phyloP scores from a whole-genome alignment of 2,888 invertebrate species.

The Hirtodrosophila trivittata region DNA sequence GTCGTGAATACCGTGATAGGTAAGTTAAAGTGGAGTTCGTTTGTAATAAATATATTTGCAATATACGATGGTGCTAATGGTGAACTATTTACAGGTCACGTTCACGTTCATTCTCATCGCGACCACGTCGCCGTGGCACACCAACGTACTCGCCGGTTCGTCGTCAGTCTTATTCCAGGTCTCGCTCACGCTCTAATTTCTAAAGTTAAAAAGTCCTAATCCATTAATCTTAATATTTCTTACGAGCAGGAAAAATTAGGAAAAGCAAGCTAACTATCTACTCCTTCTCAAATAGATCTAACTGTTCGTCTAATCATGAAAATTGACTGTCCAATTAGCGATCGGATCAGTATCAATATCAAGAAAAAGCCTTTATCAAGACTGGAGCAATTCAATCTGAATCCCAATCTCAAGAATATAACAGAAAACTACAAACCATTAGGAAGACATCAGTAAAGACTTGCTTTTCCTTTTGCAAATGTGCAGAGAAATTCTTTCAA shows the following conservation, averaged over 20 bases:
- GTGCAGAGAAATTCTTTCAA: slow-evolving; percentile 42
- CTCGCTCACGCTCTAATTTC: slow-evolving; percentile 87
- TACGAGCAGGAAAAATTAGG: slow-evolving; percentile 71
- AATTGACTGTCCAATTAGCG: slow-evolving; percentile 17
- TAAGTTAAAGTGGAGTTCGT: too few relatives aligned
- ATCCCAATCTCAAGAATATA: slow-evolving; percentile 20
- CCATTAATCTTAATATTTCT: slow-evolving; percentile 74
- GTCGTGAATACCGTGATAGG: slow-evolving; percentile 87
- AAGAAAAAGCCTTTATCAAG: slow-evolving; percentile 24
- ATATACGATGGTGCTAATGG: background rate
- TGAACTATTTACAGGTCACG: slow-evolving; percentile 84
- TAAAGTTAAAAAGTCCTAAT: slow-evolving; percentile 66
- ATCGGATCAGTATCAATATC: slow-evolving; percentile 25
- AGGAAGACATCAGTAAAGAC: slow-evolving; percentile 24
- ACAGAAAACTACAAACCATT: background rate
- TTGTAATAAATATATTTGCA: too few relatives aligned
- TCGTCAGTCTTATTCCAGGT: slow-evolving; percentile 90
- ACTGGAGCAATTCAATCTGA: slow-evolving; percentile 26
- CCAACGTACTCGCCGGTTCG: slow-evolving; percentile 97
- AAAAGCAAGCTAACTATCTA: slow-evolving; percentile 64
- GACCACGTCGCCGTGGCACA: slow-evolving; percentile 91
- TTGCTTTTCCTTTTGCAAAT: slow-evolving; percentile 50
- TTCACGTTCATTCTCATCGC: slow-evolving; percentile 91
- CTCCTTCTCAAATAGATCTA: slow-evolving; percentile 10
- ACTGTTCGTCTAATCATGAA: slow-evolving; percentile 24